phyloP scores from a whole-genome alignment of 2,113 vertebrate genomes.

The Microcebus lehilahytsara region DNA sequence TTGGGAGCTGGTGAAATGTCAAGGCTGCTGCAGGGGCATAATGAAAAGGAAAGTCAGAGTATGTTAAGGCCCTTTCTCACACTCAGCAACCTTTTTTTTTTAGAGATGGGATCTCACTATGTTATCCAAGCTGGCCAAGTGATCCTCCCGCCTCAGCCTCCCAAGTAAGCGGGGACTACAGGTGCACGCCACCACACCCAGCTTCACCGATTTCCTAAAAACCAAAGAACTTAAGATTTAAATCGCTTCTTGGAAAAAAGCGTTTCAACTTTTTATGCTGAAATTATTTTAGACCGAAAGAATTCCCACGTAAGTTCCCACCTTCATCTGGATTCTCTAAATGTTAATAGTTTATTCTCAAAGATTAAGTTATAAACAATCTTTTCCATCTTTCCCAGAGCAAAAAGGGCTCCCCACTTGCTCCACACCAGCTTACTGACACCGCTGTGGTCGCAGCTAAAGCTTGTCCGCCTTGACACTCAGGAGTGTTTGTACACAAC shows the following conservation, averaged over 20 bases:
- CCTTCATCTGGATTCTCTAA: background rate
- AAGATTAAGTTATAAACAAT: background rate
- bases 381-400: background rate
- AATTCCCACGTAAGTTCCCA: background rate
- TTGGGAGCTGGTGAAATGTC: background rate
- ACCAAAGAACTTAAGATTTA: background rate
- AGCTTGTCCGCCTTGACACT: background rate
- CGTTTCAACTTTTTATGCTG: background rate
- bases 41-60: background rate
- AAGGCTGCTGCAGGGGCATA: background rate
- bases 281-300: constrained; percentile 23
- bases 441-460: background rate
- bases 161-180: background rate
- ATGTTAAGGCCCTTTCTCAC: background rate
- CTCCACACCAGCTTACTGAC: background rate
- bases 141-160: background rate
- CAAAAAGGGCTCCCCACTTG: background rate
- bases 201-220: background rate
- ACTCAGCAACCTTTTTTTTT: background rate
- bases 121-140: background rate
- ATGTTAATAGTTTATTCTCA: background rate
- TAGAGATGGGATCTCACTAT: background rate
- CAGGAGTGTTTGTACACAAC: background rate
- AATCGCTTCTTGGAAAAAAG: constrained; percentile 31
- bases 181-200: background rate